These are phyloP conservation scores for Trilocha varians DNA, from an alignment of 2,888 invertebrate species.

Conservation along the genomic window DNA sequence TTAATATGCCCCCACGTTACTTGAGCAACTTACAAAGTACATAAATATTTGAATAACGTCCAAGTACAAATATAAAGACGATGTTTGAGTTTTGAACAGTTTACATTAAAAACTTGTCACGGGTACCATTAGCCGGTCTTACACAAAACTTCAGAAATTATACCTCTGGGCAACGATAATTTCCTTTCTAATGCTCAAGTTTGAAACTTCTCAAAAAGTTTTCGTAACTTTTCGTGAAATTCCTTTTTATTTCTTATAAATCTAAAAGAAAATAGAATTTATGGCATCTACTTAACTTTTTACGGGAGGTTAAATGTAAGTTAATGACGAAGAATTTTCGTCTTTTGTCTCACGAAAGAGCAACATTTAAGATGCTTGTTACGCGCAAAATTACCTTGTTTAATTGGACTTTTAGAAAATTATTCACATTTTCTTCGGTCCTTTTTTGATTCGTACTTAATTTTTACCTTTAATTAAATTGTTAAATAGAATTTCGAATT, in stretches of 20 bases:
- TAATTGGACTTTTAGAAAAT: conserved; percentile 2
- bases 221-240: conserved; percentile 31
- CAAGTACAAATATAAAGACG: conserved; percentile 4
- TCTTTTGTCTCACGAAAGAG: conserved; percentile 13
- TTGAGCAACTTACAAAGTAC: conserved; percentile 2
- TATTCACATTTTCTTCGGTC: background rate
- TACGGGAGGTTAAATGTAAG: conserved; percentile 20
- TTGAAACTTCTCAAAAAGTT: conserved; percentile 43
- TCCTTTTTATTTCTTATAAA: conserved; percentile 42
- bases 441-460: background rate
- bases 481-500: too few relatives aligned
- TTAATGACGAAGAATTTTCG: conserved; percentile 20
- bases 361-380: conserved; percentile 2
- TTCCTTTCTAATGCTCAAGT: conserved; percentile 55
- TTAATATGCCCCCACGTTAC: background rate
- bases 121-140: conserved; percentile 17
- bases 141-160: conserved; percentile 47
- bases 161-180: conserved; percentile 47
- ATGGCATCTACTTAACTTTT: conserved; percentile 31
- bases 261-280: conserved; percentile 44
- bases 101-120: conserved; percentile 30
- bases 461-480: too few relatives aligned
- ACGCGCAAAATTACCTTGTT: conserved; percentile 4
- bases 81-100: conserved; percentile 8
- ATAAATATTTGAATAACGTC: conserved; percentile 13